Evolutionary conservation across 2,113 vertebrate genomes (phyloP).

Genomic region (Odontesthes bonariensis): DNA sequence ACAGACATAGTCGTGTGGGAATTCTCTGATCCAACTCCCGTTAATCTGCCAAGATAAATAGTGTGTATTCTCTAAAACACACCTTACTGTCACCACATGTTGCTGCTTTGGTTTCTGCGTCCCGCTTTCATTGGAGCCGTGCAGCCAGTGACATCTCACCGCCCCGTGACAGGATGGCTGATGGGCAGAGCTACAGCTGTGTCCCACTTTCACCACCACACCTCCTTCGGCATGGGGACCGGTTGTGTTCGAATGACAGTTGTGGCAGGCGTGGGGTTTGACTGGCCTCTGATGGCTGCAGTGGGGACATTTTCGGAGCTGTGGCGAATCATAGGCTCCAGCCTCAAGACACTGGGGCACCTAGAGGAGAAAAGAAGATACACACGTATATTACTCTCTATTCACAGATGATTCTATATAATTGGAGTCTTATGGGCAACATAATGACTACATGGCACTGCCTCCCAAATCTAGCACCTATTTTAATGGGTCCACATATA

Average conservation of each 20-base stretch:
- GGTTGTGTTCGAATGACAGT: conserved; percentile 42
- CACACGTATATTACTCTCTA: neutral
- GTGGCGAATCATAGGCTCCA: conserved; percentile 54
- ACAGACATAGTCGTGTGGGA: too few species aligned
- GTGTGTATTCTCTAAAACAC: conserved; percentile 28
- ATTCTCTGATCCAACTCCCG: too few species aligned
- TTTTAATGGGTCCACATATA: conserved; percentile 22
- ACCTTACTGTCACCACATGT: conserved; percentile 92
- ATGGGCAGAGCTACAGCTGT: conserved; percentile 74
- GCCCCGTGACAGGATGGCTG: conserved; percentile 73
- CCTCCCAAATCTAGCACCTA: conserved; percentile 25
- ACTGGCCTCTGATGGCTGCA: conserved; percentile 62
- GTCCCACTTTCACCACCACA: conserved; percentile 58
- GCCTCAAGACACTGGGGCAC: conserved; percentile 59
- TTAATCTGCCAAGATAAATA: too few species aligned
- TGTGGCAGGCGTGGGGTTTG: conserved; percentile 55
- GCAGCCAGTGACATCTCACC: conserved; percentile 84
- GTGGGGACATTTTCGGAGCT: conserved; percentile 64
- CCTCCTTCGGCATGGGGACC: conserved; percentile 58
- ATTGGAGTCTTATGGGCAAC: neutral
- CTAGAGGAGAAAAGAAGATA: conserved; percentile 35
- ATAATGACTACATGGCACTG: neutral
- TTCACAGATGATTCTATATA: neutral
- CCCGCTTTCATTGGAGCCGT: conserved; percentile 83
- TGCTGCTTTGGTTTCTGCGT: conserved; percentile 84